Evolutionary conservation across 2,113 vertebrate genomes (phyloP), one percentile per base, ranked within the genome.

Genomic region (Rhombomys opimus): DNA sequence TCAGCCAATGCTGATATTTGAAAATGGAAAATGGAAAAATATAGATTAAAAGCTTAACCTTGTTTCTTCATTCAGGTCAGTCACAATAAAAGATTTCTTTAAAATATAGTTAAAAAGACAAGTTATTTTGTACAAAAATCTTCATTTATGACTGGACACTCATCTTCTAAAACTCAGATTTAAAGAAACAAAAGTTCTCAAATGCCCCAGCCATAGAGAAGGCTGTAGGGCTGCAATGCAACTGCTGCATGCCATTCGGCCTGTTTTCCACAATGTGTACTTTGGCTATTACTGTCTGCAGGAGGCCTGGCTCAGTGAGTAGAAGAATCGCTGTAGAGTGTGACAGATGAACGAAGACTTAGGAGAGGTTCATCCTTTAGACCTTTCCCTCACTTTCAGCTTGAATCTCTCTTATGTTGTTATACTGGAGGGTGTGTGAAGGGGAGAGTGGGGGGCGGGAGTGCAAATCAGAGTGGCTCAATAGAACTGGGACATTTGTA

Each of bases 361-460:
- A 30, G 82, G 23, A 27, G 54, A 93, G 87, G 68, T 68, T 12
- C 8, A 54, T 67, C 7, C 61, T 8, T 27, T 46, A 50, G 59
- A 75, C 61, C 96, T 85, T 15, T 41, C 70, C 35, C 17, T 82
- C 67, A 68, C 18, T 70, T 63, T 94, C 94, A 95, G 67, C 95
- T 97, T 98, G 97, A 97, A 96, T 98, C 96, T 96, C 91, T 95
- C 87, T 91, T 50, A 68, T 1, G 32, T 15, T 67, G 20, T 59
- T 89, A 38, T 46, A 94, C 13, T n/a, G 50, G 30, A 76, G 89
- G 35, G 80, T 46, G 54, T 38, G 75, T 54, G 76, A 30, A 38
- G 27, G 38, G 17, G n/a, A 46, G 46, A 46, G 46, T 46, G 46
- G 76, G n/a, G 22, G 27, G 38, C 10, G n/a, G 20, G 22, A 15